phyloP scores from a whole-genome alignment of 2,797 vertebrate genomes.

The Pseudochaenichthys georgianus region DNA sequence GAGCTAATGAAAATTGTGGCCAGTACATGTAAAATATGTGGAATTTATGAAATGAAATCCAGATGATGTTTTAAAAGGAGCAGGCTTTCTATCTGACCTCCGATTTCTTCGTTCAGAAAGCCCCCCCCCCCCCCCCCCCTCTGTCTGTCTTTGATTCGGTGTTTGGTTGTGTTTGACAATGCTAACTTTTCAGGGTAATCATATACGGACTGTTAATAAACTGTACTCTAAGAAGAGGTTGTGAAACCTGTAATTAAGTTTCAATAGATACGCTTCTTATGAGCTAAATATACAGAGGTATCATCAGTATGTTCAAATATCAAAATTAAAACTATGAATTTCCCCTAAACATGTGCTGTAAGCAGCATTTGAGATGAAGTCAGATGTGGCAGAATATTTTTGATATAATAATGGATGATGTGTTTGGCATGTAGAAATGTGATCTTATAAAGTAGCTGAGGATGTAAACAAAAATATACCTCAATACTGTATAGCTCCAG shows the following conservation, averaged over 20 bases:
- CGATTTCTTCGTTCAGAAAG: conserved; percentile 69
- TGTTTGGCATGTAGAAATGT: neutral
- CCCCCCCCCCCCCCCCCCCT: conserved; percentile 7
- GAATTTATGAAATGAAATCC: conserved; percentile 87
- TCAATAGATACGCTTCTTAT: neutral
- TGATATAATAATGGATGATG: neutral
- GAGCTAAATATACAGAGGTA: neutral
- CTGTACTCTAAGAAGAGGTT: neutral
- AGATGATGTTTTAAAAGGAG: conserved; percentile 82
- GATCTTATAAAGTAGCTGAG: neutral
- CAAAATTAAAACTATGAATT: neutral
- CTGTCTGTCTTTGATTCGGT: conserved; percentile 59
- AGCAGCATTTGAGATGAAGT: neutral
- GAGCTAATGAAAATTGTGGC: conserved; percentile 79
- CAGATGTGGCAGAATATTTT: neutral
- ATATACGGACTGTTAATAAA: neutral
- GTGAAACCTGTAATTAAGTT: neutral
- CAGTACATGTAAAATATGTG: conserved; percentile 84
- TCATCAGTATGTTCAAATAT: neutral
- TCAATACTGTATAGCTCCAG: neutral
- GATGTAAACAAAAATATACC: neutral
- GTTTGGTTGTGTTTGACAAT: conserved; percentile 41
- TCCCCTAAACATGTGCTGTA: neutral
- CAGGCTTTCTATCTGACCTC: conserved; percentile 79
- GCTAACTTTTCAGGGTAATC: conserved; percentile 16